Percentiles rank a stretch among this genome's conserved stretches.
Conservation (phyloP, 2,888 invertebrate species). For the Noctua comes region DNA sequence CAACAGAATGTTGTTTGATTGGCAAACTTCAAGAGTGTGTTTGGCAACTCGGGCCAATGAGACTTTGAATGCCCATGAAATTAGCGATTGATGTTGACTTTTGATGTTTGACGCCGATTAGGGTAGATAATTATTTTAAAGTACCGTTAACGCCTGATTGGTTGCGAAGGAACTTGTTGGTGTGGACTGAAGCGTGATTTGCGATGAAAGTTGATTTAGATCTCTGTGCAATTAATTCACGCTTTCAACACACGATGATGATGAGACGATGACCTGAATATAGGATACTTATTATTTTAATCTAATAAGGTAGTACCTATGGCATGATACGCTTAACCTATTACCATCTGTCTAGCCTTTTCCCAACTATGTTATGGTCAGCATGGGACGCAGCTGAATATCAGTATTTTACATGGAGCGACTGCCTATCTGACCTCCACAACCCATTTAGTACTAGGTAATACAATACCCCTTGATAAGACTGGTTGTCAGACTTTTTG, state of each 20-base stretch:
- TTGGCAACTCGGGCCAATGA: constrained; percentile 49
- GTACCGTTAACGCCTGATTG: constrained; percentile 6
- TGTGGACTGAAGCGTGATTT: not conserved
- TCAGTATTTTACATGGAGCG: too few species aligned
- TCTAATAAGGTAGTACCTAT: not conserved
- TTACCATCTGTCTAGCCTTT: too few species aligned
- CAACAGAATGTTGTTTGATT: constrained; percentile 64
- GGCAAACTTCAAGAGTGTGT: constrained; percentile 61
- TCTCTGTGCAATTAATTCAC: not conserved
- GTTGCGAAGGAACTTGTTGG: not conserved
- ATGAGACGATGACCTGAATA: not conserved
- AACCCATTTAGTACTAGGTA: too few species aligned
- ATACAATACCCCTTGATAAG: too few species aligned
- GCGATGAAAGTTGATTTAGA: not conserved
- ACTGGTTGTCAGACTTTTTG: too few species aligned
- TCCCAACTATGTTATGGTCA: too few species aligned
- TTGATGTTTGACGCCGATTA: constrained; percentile 24
- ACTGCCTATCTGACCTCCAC: too few species aligned
- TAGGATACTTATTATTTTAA: too few species aligned
- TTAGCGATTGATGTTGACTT: constrained; percentile 26
- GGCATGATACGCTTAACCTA: not conserved
- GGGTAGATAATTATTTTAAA: constrained; percentile 37
- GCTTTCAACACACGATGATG: not conserved
- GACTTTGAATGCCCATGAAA: constrained; percentile 31
- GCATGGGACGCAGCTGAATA: too few species aligned